Base-by-base conservation (phyloP, 1,140 invertebrate genomes). In the Phocides pigmalion region DNA sequence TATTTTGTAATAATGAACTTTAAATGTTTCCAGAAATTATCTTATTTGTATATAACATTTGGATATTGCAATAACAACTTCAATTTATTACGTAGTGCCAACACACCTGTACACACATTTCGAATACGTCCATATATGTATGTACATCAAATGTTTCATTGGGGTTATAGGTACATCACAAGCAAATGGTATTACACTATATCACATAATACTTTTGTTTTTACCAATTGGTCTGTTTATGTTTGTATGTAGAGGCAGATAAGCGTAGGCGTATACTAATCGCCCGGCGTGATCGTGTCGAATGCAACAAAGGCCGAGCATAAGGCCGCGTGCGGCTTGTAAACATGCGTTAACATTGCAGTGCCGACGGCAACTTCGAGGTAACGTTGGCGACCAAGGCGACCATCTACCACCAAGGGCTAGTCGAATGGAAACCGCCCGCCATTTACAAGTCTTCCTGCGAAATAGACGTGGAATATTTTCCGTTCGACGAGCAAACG, bases 331-430 rank as follows among this genome's bases (percentile, higher is more conserved):
- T 56, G 79, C 72, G 72, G 76, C 77, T 72, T 87, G 82, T 90
- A 90, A 87, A 89, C 74, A 70, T 87, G 68, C 71, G 53, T 90
- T 90, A 81, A 81, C 74, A 87, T 91, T 95, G 81, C 95, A 98
- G 97, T 94, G 98, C 98, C 85, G 98, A 98, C 92, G 98, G 98
- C 81, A 98, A 98, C 94, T 98, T 98, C 93, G 98, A 99, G 93
- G 97, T 98, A 91, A 98, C 97, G 69, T 94, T 98, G 89, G 96
- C 97, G 91, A 98, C 97, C 75, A 98, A 98, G 93, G 97, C 97
- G 61, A 97, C 96, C 64, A 95, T 98, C 87, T 96, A 97, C 93
- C 96, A 97, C 91, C 96, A 97, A 81, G 98, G 98, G 65, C 94
- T 96, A 79, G 97, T 99, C 70, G 97, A 98, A 91, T 98, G 98